Base-by-base conservation (phyloP, 2,797 vertebrate species). In the Toxotes lorentzi region DNA sequence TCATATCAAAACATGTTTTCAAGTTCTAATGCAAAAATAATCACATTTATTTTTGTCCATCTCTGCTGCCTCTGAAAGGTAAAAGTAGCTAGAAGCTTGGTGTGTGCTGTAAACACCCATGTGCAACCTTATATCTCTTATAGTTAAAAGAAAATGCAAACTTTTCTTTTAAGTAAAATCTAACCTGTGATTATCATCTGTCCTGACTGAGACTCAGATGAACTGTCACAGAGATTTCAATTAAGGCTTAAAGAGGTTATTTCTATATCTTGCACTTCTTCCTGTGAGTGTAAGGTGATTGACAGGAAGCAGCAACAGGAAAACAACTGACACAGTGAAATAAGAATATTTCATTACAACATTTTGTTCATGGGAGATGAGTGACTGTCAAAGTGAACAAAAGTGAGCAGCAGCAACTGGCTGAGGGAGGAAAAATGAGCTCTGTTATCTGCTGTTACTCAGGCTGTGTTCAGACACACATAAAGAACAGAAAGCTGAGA, bases 321-420 rank as follows among this genome's bases (percentile, higher is more conserved):
- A 62, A 70, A 76, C 70, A 76, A 51, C 24, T 0, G 2, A 30
- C 45, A 19, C 40, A 11, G 21, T 40, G 38, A 61, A 34, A 75
- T 4, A 0, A 63, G 14, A 21, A 68, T 19, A 41, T 81, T 76
- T 65, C 24, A 53, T 53, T 23, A 32, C 40, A 41, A 27, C 34
- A 9, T 60, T 27, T 68, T 71, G 56, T 27, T 75, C 47, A 5
- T 30, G 24, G 45, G 40, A 40, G 78, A 30, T 23, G 30, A 47
- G 11, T 5, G 19, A 53, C 54, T 40, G 75, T 73, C 70, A 78
- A 14, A 54, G 21, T 1, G 27, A 59, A 73, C 35, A 21, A 68
- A 32, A 65, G 17, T 7, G 24, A 78, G 30, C 9, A 27, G 48
- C 4, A 53, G 50, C 14, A 60, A 50, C 70, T 4, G 23, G 58